A percentile compares a stretch with the other conserved stretches of the same genome.
Conservation (phyloP, 2,888 invertebrate genomes). For the Tiliacea citrago region DNA sequence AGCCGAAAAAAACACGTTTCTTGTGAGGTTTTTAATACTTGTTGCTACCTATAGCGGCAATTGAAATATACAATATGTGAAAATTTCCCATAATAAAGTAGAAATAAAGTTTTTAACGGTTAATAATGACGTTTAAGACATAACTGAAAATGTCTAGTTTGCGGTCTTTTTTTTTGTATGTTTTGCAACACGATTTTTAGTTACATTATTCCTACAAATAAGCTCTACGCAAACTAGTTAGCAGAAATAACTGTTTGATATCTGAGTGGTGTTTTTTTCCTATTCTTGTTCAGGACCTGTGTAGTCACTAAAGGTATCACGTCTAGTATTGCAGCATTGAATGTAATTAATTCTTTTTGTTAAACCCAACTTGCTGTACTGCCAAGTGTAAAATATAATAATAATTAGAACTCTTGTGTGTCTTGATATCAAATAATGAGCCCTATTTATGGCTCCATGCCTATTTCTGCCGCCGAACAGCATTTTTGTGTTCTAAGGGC, state of each 20-base stretch:
- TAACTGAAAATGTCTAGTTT: not conserved
- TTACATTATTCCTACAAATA: conserved; percentile 8
- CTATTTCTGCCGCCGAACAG: no score
- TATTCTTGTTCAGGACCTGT: not conserved
- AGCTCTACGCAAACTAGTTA: not conserved
- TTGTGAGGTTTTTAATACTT: no score
- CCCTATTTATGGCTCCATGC: no score
- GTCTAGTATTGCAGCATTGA: not conserved
- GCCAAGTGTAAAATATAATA: no score
- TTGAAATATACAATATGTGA: no score
- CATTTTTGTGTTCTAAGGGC: no score
- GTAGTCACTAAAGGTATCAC: not conserved
- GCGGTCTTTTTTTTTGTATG: not conserved
- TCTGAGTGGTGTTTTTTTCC: not conserved
- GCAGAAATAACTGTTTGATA: not conserved
- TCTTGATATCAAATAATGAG: no score
- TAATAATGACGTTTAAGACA: not conserved
- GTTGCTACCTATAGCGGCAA: no score
- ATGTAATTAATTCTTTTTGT: not conserved
- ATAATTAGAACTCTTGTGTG: no score
- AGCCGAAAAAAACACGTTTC: no score
- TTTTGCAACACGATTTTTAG: not conserved
- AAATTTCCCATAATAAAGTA: not conserved
- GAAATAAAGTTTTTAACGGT: no score
- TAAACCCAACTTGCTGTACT: not conserved